Base-by-base conservation (phyloP, 2,888 invertebrate genomes). In the Meiosimyza platycephala region DNA sequence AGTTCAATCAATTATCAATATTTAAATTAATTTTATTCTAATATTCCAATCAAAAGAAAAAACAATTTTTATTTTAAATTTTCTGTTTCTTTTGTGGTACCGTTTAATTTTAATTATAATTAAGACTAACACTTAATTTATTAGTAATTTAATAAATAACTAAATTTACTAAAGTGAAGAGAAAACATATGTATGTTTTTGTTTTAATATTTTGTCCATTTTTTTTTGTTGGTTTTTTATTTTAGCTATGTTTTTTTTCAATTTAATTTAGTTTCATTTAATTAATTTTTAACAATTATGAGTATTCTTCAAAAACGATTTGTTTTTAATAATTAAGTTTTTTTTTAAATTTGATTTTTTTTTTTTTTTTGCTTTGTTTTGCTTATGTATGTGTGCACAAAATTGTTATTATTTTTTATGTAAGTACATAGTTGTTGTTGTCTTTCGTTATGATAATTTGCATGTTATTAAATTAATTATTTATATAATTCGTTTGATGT, bases 161-260 rank as follows among this genome's bases (percentile, higher is more conserved):
- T 84, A 84, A 83, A 82, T 79, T 80, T 76, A 81, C 81, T 82
- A 83, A 83, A 78, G 79, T 81, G 83, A 80, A 75, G 64, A 64
- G 52, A 70, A 79, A 81, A 82, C 77, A 76, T 76, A 81, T 78
- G 78, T 73, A 57, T 72, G 64, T 78, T 71, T 78, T 78, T 80
- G 78, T 79, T 76, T 73, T 78, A 80, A 78, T 77, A 72, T 73
- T 75, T 75, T 77, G 62, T 76, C 59, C 59, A 59, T 72, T 51
- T 54, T 62, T 48, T 28, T 28, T 1, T 51, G 59, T 67, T 71
- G 33, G 47, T 48, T 54, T 74, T 75, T 75, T 72, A 72, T 74
- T 59, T 15, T 70, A 50, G 18, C 40, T 7, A 40, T 40, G 40
- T 9, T 40, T 40, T 40, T 40, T 40, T 9, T 40, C 40, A 40